Evolutionary conservation across 1,140 invertebrate genomes (phyloP).

Genomic region (Musca vetustissima): DNA sequence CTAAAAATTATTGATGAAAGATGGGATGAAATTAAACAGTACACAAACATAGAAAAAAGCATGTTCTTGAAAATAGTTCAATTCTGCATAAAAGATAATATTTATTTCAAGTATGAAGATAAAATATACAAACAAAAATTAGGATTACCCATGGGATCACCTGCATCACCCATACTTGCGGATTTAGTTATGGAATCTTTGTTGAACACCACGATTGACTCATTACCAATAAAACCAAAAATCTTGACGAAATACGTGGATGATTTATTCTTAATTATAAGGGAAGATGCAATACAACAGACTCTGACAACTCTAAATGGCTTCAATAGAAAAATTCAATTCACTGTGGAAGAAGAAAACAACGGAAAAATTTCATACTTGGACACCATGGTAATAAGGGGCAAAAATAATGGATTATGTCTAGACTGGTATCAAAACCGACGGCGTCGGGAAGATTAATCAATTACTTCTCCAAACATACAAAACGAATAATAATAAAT

Average conservation of each 20-base stretch:
- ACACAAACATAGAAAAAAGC: neutral
- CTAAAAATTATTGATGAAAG: too few relatives aligned
- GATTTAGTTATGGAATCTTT: neutral
- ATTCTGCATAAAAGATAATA: neutral
- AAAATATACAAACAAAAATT: neutral
- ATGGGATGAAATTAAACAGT: too few relatives aligned
- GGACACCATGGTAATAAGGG: neutral
- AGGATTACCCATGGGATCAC: neutral
- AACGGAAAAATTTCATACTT: slow-evolving; percentile 6
- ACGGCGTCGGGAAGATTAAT: neutral
- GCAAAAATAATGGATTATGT: neutral
- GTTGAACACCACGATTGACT: neutral
- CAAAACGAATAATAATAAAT: neutral
- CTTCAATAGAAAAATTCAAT: neutral
- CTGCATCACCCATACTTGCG: neutral
- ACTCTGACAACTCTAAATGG: neutral
- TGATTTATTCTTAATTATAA: neutral
- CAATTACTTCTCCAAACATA: neutral
- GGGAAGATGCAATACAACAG: neutral
- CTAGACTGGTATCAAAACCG: neutral
- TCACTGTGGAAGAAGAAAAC: neutral
- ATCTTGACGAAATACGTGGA: neutral
- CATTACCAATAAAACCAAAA: neutral
- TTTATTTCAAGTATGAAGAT: neutral
- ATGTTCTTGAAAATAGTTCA: neutral